phyloP scores from a whole-genome alignment of 1,140 invertebrate species.

The Eriosoma lanigerum region DNA sequence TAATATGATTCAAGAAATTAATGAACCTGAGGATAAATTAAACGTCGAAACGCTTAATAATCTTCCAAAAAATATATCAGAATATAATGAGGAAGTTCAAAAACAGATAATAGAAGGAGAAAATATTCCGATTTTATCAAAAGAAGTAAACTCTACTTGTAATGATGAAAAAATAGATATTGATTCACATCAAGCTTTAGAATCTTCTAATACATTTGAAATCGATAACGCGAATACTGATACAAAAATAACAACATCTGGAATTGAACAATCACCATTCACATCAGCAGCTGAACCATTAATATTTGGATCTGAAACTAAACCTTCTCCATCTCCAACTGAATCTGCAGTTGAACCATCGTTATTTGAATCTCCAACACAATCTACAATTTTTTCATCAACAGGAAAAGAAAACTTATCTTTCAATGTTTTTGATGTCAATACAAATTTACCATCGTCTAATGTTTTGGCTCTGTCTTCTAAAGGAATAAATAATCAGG shows the following conservation, averaged over 20 bases:
- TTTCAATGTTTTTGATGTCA: neutral
- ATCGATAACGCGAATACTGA: neutral
- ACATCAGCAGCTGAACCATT: neutral
- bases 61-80: neutral
- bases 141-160: neutral
- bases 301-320: no score
- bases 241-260: neutral
- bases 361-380: no score
- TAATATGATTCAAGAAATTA: constrained; percentile 20
- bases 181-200: neutral
- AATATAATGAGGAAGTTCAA: neutral
- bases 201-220: neutral
- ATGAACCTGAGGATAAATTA: neutral
- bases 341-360: no score
- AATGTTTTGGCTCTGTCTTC: neutral
- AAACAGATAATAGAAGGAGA: neutral
- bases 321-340: no score
- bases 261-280: neutral
- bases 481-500: neutral
- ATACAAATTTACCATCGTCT: neutral
- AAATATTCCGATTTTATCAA: neutral
- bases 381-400: no score
- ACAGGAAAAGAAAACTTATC: neutral
- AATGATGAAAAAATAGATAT: constrained; percentile 25
- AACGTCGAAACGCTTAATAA: neutral